These are phyloP conservation scores for Parasteatoda lunata DNA, from an alignment of 2,888 invertebrate genomes.

Conservation along the genomic window DNA sequence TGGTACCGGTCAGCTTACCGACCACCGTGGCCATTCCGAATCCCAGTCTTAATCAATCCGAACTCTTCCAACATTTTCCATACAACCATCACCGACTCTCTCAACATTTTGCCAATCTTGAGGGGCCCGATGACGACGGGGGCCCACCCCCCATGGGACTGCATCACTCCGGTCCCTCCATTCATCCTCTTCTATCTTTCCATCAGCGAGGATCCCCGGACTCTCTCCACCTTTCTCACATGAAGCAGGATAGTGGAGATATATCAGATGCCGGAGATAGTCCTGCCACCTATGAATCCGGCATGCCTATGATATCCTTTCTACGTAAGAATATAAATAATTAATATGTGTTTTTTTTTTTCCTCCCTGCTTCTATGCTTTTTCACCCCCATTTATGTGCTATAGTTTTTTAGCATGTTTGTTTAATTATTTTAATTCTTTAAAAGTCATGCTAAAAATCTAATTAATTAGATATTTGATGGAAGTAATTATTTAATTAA, in stretches of 20 bases:
- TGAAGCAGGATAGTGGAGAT: conserved; percentile 79
- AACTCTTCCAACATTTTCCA: conserved; percentile 85
- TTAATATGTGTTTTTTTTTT: not conserved
- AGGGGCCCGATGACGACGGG: conserved; percentile 42
- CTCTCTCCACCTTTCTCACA: conserved; percentile 65
- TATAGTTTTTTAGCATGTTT: not conserved
- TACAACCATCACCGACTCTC: conserved; percentile 38
- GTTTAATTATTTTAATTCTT: not conserved
- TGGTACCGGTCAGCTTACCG: conserved; percentile 90
- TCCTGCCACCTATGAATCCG: conserved; percentile 87
- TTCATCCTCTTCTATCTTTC: conserved; percentile 55
- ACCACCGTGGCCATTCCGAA: conserved; percentile 97
- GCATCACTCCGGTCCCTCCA: conserved; percentile 30
- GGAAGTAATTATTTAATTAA: not conserved
- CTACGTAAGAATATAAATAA: conserved; percentile 76
- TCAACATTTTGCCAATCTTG: conserved; percentile 38
- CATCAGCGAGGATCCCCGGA: conserved; percentile 69
- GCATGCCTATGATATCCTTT: conserved; percentile 98
- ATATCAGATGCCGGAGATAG: conserved; percentile 87
- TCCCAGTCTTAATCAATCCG: conserved; percentile 94
- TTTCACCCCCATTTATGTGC: not conserved
- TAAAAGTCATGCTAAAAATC: not conserved
- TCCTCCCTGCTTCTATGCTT: not conserved
- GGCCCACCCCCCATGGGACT: conserved; percentile 48
- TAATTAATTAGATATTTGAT: not conserved